Percentiles rank a stretch among this genome's conserved stretches.
These are phyloP conservation scores for Thymelicus acteon DNA, from an alignment of 2,888 invertebrate species.

Conservation along the genomic window DNA sequence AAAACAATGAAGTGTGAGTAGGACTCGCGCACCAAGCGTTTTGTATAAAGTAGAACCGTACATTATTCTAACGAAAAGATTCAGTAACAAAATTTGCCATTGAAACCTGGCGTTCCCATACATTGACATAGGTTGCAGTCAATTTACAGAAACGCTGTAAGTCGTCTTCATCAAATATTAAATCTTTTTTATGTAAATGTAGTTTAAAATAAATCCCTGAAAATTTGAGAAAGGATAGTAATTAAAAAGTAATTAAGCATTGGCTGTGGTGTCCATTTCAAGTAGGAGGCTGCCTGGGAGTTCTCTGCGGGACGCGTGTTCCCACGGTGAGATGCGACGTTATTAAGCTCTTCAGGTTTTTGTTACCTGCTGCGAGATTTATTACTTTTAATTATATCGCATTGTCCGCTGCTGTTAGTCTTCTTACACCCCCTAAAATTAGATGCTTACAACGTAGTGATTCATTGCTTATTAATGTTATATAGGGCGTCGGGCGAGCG, in stretches of 20 bases:
- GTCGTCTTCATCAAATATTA: neutral
- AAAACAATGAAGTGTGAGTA: no score
- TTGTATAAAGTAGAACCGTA: no score
- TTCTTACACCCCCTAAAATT: constrained; percentile 74
- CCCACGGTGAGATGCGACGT: constrained; percentile 81
- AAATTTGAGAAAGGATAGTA: constrained; percentile 54
- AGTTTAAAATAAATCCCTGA: constrained; percentile 39
- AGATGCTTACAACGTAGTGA: constrained; percentile 70
- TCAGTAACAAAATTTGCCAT: no score
- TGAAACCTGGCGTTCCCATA: no score
- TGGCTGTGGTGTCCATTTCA: constrained; percentile 67
- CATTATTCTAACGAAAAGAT: no score
- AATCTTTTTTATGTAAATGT: constrained; percentile 35
- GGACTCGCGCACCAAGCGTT: no score
- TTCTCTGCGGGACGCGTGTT: constrained; percentile 54
- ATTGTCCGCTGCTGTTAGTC: constrained; percentile 76
- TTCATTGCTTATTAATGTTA: constrained; percentile 59
- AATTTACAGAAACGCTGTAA: constrained; percentile 39
- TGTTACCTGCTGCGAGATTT: constrained; percentile 83
- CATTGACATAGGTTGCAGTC: no score
- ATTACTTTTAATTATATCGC: constrained; percentile 85
- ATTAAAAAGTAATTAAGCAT: constrained; percentile 68
- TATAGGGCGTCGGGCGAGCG: constrained; percentile 11
- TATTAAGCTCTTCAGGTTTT: constrained; percentile 82
- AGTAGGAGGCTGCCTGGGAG: constrained; percentile 51